A percentile compares a stretch with the other conserved stretches of the same genome.
Conservation (phyloP, 2,113 vertebrate species). For the Apistogramma diplotaenia region DNA sequence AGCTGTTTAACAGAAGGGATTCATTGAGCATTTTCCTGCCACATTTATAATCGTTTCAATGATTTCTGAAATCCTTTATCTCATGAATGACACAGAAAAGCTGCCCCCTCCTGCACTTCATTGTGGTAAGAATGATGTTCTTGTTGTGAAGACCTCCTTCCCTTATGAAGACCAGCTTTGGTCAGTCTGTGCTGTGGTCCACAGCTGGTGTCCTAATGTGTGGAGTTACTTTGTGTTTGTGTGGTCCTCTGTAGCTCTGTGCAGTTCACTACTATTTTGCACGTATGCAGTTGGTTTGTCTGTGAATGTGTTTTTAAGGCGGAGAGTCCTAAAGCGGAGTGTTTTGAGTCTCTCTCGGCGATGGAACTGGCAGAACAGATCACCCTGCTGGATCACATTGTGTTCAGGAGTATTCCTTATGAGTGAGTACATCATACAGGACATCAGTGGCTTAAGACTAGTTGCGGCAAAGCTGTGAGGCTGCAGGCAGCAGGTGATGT, state of each 20-base stretch:
- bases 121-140: conserved; percentile 61
- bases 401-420: conserved; percentile 95
- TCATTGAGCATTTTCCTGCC: background rate
- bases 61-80: conserved; percentile 17
- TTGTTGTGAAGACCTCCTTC: background rate
- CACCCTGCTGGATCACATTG: conserved; percentile 91
- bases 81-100: conserved; percentile 63
- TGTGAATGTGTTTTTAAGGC: conserved; percentile 67
- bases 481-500: background rate
- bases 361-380: conserved; percentile 98
- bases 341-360: conserved; percentile 90
- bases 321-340: conserved; percentile 85
- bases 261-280: background rate
- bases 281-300: background rate
- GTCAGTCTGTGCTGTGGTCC: conserved; percentile 5
- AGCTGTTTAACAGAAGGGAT: background rate
- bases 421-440: conserved; percentile 81
- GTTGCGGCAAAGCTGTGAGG: background rate
- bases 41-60: background rate
- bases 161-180: background rate
- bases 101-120: conserved; percentile 73
- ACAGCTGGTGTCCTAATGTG: background rate
- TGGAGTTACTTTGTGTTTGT: background rate
- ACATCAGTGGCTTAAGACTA: background rate
- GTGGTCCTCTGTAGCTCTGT: background rate